Conservation (phyloP, 1,140 invertebrate genomes). For the Pseudoatta argentina region DNA sequence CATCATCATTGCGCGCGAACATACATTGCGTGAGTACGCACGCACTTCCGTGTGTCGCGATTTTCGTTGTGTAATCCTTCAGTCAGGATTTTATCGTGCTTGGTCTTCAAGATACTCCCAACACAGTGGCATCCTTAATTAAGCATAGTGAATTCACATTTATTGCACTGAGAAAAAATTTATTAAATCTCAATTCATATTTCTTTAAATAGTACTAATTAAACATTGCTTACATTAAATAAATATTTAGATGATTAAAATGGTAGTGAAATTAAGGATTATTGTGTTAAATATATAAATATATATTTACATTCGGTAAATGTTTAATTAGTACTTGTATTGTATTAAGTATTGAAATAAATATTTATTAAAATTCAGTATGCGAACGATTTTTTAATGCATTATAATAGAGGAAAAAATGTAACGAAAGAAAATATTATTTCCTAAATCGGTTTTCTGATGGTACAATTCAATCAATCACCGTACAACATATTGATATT, state of each 20-base stretch:
- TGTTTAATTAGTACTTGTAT: no score
- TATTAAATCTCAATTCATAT: no score
- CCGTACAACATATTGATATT: background rate
- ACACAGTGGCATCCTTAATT: background rate
- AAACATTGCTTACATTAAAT: no score
- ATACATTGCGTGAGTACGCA: slow-evolving; percentile 42
- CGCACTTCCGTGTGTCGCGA: slow-evolving; percentile 42
- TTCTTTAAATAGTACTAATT: no score
- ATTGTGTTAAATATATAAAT: no score
- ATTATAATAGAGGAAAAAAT: background rate
- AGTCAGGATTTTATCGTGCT: slow-evolving; percentile 9
- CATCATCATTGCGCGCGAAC: slow-evolving; percentile 29
- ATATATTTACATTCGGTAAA: no score
- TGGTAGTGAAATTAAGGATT: no score
- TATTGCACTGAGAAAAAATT: no score
- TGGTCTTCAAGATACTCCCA: background rate
- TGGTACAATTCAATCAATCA: background rate
- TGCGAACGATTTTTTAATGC: background rate
- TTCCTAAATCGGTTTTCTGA: slow-evolving; percentile 2
- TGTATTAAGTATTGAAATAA: no score
- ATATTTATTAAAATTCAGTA: no score
- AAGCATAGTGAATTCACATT: background rate
- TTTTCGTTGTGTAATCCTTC: slow-evolving; percentile 30
- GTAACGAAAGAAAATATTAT: background rate
- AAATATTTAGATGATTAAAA: no score